A percentile compares a stretch with the other conserved stretches of the same genome.
phyloP scores from a whole-genome alignment of 2,888 invertebrate genomes.

The Emmelina monodactyla region DNA sequence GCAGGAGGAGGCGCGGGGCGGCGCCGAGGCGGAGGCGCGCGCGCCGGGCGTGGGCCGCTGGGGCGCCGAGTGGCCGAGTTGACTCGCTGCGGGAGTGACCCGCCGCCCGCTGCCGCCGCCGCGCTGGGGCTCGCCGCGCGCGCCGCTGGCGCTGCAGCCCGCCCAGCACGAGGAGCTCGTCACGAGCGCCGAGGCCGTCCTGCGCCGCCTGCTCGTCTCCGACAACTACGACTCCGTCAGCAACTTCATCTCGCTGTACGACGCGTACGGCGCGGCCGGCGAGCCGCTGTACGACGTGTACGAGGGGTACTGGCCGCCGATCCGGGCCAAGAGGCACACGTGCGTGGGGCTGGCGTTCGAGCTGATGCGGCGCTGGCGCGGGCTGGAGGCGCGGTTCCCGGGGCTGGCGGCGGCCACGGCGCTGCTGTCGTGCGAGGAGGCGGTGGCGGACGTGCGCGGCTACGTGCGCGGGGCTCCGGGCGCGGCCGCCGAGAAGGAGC shows the following conservation, averaged over 20 bases:
- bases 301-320: conserved; percentile 78
- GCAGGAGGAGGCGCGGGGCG: not conserved
- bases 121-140: conserved; percentile 43
- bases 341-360: conserved; percentile 87
- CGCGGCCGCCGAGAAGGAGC: conserved; percentile 83
- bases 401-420: conserved; percentile 68
- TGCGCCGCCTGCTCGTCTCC: conserved; percentile 81
- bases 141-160: conserved; percentile 31
- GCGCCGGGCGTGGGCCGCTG: conserved; percentile 87
- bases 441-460: conserved; percentile 67
- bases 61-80: conserved; percentile 97
- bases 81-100: conserved; percentile 77
- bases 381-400: conserved; percentile 69
- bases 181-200: conserved; percentile 78
- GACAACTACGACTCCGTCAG: conserved; percentile 91
- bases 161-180: conserved; percentile 81
- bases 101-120: conserved; percentile 27
- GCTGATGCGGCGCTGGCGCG: conserved; percentile 71
- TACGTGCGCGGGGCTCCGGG: conserved; percentile 64
- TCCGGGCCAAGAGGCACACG: conserved; percentile 81
- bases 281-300: conserved; percentile 74
- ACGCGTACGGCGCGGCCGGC: conserved; percentile 69
- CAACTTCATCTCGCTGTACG: conserved; percentile 77
- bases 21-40: conserved; percentile 60
- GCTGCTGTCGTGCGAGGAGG: conserved; percentile 89